Conservation (phyloP, 2,113 vertebrate genomes). For the Dromas ardeola region DNA sequence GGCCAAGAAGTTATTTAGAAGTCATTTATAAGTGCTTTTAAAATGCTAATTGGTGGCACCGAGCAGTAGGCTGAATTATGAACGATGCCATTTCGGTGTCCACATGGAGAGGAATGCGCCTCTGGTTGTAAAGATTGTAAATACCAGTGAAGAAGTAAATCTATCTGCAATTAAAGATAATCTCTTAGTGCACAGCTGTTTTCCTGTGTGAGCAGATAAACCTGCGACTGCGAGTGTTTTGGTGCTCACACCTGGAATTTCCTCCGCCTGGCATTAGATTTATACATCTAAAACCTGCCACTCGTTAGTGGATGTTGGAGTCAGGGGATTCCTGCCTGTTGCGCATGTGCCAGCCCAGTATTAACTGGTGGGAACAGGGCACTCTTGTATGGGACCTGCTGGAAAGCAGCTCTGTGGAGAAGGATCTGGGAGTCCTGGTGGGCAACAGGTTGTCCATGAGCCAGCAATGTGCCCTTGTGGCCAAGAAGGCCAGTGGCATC, state of each 20-base stretch:
- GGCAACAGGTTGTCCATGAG: background rate
- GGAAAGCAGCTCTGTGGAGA: background rate
- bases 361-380: background rate
- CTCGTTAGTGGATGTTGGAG: rapidly evolving
- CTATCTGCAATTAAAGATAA: rapidly evolving
- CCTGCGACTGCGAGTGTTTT: background rate
- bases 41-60: background rate
- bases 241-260: background rate
- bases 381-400: background rate
- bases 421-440: background rate
- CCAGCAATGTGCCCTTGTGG: background rate
- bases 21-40: background rate
- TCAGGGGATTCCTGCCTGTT: background rate
- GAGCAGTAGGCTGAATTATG: background rate
- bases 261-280: rapidly evolving
- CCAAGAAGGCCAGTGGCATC: background rate
- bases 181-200: background rate
- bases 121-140: background rate
- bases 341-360: background rate
- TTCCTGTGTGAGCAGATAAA: background rate
- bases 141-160: background rate
- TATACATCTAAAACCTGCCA: rapidly evolving
- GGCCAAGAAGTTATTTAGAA: background rate
- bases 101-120: rapidly evolving
- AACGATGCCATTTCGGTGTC: background rate